Base-by-base conservation (phyloP, 1,140 invertebrate genomes). In the Lucilia sericata region DNA sequence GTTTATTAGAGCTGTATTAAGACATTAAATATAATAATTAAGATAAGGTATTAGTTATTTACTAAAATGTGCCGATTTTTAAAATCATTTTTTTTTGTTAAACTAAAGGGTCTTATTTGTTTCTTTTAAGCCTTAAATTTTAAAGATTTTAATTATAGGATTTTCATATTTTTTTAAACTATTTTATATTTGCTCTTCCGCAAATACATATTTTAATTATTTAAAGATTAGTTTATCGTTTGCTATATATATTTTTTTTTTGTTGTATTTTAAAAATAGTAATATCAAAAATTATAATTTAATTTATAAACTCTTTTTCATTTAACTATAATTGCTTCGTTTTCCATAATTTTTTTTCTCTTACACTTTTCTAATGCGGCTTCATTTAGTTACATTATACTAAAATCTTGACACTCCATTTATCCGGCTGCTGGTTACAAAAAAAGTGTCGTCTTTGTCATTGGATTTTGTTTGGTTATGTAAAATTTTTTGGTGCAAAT, bases 231-330 rank as follows among this genome's bases (percentile, higher is more conserved):
- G n/a, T 70, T 70, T 70, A 70, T 25, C 51, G 17, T 55, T 55
- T 55, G 9, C 17, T 55, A 55, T 42, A 55, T 55, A 55, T 30
- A 55, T 76, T 76, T 47, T 14, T 36, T 75, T 47, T 78, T 78
- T 10, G 8, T 47, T 47, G 21, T 47, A 5, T 49, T 78, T 80
- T 80, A 80, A 80, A 80, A 80, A 80, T 49, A 80, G 42, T 42
- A 42, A 49, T 80, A 80, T 80, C 76, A 80, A 80, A 80, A 80
- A 80, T 80, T 80, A 80, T 80, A 80, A 80, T 80, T 36, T 49
- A 80, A 80, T 80, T 80, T 80, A 70, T 70, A 80, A 80, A 49
- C 42, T 8, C n/a, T 80, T 80, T 80, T 70, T 70, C 65, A 21
- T 70, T 70, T 70, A 80, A 80, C 42, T 80, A 49, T 80, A 80